Evolutionary conservation across 2,113 vertebrate genomes (phyloP).

Genomic region (Motacilla tschutschensis): DNA sequence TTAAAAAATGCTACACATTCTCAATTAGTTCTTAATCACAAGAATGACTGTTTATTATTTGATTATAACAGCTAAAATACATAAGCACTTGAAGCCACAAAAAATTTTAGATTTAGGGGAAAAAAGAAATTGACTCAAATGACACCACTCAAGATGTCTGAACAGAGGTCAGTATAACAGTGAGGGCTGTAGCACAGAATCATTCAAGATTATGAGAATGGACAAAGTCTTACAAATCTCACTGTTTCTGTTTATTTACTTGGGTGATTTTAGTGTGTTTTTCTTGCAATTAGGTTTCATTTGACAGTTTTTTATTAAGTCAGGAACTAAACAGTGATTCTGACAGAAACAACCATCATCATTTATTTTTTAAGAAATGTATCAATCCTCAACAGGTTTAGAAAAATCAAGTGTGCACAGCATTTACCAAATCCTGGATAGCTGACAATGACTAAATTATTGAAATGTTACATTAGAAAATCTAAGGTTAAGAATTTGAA

Average conservation of each 20-base stretch:
- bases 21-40: not conserved
- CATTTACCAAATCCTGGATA: not conserved
- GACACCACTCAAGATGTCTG: not conserved
- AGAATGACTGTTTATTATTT: not conserved
- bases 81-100: not conserved
- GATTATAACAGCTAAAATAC: conserved; percentile 9
- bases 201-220: not conserved
- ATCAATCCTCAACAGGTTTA: not conserved
- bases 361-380: not conserved
- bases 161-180: not conserved
- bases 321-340: not conserved
- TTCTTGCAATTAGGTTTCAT: not conserved
- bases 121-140: not conserved
- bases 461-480: not conserved
- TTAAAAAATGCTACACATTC: not conserved
- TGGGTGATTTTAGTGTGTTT: not conserved
- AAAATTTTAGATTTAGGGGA: not conserved
- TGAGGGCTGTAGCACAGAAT: not conserved
- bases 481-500: not conserved
- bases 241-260: not conserved
- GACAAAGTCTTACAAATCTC: not conserved
- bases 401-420: not conserved
- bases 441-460: not conserved
- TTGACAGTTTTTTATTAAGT: not conserved
- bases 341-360: not conserved